Evolutionary conservation across 2,113 vertebrate species (phyloP).

Genomic region (Sialia sialis): DNA sequence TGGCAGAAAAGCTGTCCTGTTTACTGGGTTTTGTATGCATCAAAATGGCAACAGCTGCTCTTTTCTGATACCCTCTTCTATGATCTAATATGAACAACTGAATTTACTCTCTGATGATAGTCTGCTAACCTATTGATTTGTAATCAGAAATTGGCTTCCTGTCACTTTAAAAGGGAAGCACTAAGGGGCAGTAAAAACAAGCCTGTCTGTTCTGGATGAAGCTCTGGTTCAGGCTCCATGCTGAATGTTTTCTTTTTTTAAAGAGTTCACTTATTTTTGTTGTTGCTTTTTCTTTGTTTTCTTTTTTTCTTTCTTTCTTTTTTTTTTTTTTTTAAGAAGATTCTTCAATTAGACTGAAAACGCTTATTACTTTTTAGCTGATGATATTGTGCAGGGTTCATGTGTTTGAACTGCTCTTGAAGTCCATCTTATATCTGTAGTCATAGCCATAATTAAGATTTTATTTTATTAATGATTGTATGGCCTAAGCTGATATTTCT

Average conservation of each 20-base stretch:
- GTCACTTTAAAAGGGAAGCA: slow-evolving; percentile 74
- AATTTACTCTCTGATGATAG: slow-evolving; percentile 9
- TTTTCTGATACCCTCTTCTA: not conserved
- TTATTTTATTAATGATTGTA: not conserved
- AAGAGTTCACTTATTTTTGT: not conserved
- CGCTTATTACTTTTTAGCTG: not conserved
- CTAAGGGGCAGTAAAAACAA: slow-evolving; percentile 76
- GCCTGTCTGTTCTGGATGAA: slow-evolving; percentile 51
- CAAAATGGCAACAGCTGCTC: not conserved
- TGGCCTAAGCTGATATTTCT: not conserved
- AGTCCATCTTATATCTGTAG: not conserved
- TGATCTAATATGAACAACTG: not conserved
- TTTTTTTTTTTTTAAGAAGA: not conserved
- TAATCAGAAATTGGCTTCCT: slow-evolving; percentile 75
- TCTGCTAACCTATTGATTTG: slow-evolving; percentile 65
- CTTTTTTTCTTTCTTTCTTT: not conserved
- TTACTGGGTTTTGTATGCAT: not conserved
- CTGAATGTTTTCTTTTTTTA: not conserved
- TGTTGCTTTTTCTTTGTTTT: too few species aligned
- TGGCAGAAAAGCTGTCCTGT: not conserved
- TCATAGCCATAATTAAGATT: not conserved
- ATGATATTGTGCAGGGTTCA: not conserved
- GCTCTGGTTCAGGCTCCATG: slow-evolving; percentile 24
- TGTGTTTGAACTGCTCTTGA: not conserved
- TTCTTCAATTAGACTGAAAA: not conserved